Evolutionary conservation across 64 coral and sea anemone genomes (phyloP).

Genomic region (Montipora capricornis): DNA sequence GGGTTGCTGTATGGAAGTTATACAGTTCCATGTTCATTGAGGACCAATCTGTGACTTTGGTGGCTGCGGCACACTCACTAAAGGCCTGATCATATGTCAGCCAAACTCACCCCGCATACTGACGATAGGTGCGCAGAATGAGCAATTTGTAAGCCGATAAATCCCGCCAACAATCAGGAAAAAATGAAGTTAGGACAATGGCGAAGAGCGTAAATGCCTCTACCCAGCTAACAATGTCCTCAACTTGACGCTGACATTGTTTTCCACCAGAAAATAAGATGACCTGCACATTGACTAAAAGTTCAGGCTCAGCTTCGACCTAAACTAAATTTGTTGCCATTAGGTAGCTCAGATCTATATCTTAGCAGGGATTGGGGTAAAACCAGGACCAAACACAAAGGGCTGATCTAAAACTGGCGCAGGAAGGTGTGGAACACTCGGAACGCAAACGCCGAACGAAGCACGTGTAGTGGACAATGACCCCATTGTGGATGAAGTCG

Average conservation of each 20-base stretch:
- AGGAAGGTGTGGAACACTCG: neutral
- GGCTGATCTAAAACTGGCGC: neutral
- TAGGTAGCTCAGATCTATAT: neutral
- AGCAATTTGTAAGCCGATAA: neutral
- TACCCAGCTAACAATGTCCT: neutral
- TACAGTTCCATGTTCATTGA: conserved; percentile 1
- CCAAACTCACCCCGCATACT: neutral
- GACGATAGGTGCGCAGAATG: neutral
- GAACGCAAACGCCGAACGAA: neutral
- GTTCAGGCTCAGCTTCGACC: neutral
- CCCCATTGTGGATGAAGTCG: too few species aligned
- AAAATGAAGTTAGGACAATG: neutral
- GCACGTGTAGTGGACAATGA: too few species aligned
- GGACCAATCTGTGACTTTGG: neutral
- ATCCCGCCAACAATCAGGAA: neutral
- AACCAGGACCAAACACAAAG: conserved; percentile 23
- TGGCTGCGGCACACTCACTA: neutral
- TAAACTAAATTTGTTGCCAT: neutral
- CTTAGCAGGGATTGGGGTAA: conserved; percentile 23
- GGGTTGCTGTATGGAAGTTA: neutral
- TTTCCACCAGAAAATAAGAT: neutral
- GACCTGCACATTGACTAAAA: neutral
- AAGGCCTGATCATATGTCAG: neutral
- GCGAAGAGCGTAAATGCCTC: neutral
- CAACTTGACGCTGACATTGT: neutral